These are phyloP conservation scores for Notolabrus celidotus DNA, from an alignment of 2,797 vertebrate species.

Conservation along the genomic window DNA sequence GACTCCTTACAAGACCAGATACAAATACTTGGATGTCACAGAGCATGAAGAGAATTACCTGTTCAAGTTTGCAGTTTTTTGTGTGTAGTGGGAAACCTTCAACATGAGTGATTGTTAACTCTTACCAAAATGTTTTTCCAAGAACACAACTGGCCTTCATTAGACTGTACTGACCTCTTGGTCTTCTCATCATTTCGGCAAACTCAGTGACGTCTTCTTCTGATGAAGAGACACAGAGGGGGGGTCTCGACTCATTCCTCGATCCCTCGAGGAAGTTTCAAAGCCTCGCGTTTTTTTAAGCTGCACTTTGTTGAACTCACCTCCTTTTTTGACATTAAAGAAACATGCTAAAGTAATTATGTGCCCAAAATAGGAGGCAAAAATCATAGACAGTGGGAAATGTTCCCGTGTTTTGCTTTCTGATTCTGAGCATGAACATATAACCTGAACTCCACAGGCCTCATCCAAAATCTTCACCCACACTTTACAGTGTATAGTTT, in stretches of 20 bases:
- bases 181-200: constrained; percentile 21
- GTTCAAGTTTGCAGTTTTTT: constrained; percentile 10
- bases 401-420: constrained; percentile 39
- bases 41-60: constrained; percentile 24
- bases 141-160: constrained; percentile 24
- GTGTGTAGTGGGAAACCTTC: neutral
- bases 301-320: constrained; percentile 50
- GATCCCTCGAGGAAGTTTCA: constrained; percentile 35
- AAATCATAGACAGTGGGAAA: constrained; percentile 52
- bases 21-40: constrained; percentile 38
- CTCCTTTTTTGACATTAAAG: constrained; percentile 48
- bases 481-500: constrained; percentile 17
- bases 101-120: constrained; percentile 15
- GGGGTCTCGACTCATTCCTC: constrained; percentile 20
- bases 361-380: constrained; percentile 48
- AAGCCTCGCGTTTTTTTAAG: constrained; percentile 35
- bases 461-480: constrained; percentile 33
- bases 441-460: constrained; percentile 12
- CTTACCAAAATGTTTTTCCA: constrained; percentile 1
- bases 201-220: constrained; percentile 30
- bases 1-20: constrained; percentile 41
- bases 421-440: constrained; percentile 47
- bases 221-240: neutral
- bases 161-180: constrained; percentile 23
- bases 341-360: constrained; percentile 47